Base-by-base conservation (phyloP, 2,888 invertebrate genomes). In the Agonopterix heracliana region DNA sequence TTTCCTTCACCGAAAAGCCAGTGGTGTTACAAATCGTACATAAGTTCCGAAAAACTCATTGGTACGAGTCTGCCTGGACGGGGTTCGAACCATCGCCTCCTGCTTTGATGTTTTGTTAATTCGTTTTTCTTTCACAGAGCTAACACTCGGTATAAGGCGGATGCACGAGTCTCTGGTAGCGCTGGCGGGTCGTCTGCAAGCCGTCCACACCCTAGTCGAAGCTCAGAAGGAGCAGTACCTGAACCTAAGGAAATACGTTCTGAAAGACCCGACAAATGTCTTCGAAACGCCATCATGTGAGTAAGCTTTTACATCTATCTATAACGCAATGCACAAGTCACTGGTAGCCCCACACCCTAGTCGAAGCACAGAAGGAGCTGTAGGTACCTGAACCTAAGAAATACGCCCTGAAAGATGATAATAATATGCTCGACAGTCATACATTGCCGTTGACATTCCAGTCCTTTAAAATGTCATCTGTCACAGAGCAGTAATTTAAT, bases 121-220 rank as follows among this genome's bases (percentile, higher is more conserved):
- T 38, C n/a, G n/a, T 38, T 13, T 10, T 3, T 43, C 45, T 47
- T 47, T 48, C 44, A 5, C 79, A 94, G 96, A 97, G 78, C 74
- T 97, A 53, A 92, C 94, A 9, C 82, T 92, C 48, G 93, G 96
- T 12, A 92, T 97, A 80, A 91, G 92, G 35, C 92, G 95, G 66
- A 91, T 97, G 63, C 95, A 97, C 73, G 96, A 96, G 72, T 94
- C 95, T 2, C 92, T 97, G 63, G 93, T 97, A 35, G 95, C 95
- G 0, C 79, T 97, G 50, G 97, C 97, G n/a, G 96, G 96, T 0
- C 92, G 95, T 40, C 80, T 97, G 38, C 96, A 97, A 66, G 92
- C 93, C 3, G 92, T 95, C 1, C 96, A 97, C 67, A 59, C 83
- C 1, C 81, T 83, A 52, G 94, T 97, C 0, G 94, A 96, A 68